Evolutionary conservation across 2,888 invertebrate genomes (phyloP).

Genomic region (Scaptomyza flava): DNA sequence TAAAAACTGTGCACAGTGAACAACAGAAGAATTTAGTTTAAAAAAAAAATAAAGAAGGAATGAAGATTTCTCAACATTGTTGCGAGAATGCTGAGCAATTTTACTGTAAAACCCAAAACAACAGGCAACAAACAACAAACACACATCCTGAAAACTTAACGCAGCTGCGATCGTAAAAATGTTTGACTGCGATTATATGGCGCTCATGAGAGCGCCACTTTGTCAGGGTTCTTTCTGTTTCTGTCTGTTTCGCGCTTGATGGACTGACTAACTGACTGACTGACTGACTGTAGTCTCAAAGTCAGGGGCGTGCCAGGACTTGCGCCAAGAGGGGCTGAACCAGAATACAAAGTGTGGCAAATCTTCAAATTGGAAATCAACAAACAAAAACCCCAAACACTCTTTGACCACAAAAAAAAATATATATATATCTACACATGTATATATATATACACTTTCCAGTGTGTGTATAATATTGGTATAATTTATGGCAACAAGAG

Average conservation of each 20-base stretch:
- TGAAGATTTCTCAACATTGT: constrained; percentile 59
- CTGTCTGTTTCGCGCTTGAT: constrained; percentile 34
- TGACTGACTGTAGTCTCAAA: constrained; percentile 41
- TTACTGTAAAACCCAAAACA: constrained; percentile 52
- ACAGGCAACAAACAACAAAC: constrained; percentile 6
- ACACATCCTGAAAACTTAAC: constrained; percentile 20
- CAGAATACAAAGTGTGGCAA: constrained; percentile 7
- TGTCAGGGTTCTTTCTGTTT: constrained; percentile 46
- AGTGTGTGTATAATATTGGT: constrained; percentile 43
- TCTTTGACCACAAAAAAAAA: constrained; percentile 28
- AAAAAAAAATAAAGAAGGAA: no score
- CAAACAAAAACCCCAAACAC: constrained; percentile 11
- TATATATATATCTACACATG: constrained; percentile 21
- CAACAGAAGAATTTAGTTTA: constrained; percentile 45
- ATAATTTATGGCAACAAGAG: constrained; percentile 76
- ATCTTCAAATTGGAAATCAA: constrained; percentile 32
- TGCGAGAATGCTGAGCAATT: constrained; percentile 58
- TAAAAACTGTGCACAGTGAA: constrained; percentile 71
- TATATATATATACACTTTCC: constrained; percentile 7
- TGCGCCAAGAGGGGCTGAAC: constrained; percentile 15
- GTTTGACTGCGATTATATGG: constrained; percentile 81
- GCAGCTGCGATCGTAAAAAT: constrained; percentile 72
- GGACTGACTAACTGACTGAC: constrained; percentile 39
- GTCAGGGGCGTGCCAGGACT: constrained; percentile 47
- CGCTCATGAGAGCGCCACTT: constrained; percentile 80